These are phyloP conservation scores for Echiichthys vipera DNA, from an alignment of 2,797 vertebrate genomes.

Conservation along the genomic window DNA sequence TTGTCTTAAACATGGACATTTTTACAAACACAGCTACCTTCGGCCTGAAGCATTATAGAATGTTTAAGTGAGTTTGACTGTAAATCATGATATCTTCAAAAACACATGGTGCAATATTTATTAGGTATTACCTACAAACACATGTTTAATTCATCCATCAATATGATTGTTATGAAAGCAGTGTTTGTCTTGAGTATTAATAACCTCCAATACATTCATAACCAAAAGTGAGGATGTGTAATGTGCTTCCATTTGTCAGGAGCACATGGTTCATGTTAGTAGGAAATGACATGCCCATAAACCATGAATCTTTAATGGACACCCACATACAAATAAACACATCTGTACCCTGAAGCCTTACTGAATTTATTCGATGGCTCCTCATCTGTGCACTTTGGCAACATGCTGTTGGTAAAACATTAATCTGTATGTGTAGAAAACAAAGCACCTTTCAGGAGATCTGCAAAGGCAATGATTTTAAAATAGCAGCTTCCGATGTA, in stretches of 20 bases:
- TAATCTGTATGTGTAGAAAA: background rate
- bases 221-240: background rate
- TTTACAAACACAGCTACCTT: slow-evolving; percentile 6
- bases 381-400: background rate
- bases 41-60: slow-evolving; percentile 9
- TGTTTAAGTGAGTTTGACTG: slow-evolving; percentile 17
- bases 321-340: slow-evolving; percentile 5
- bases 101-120: slow-evolving; percentile 14
- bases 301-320: slow-evolving; percentile 12
- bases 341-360: slow-evolving; percentile 9
- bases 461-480: background rate
- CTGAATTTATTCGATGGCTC: background rate
- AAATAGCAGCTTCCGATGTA: background rate
- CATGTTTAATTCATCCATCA: slow-evolving; percentile 41
- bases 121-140: background rate
- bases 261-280: background rate
- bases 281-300: slow-evolving; percentile 8
- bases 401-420: background rate
- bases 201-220: background rate
- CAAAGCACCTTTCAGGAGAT: background rate
- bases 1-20: background rate
- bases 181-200: slow-evolving; percentile 9
- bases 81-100: slow-evolving; percentile 12
- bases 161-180: background rate
- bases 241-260: background rate